A percentile compares a stretch with the other conserved stretches of the same genome.
phyloP scores from a whole-genome alignment of 2,797 vertebrate species.

The Xenops minutus region DNA sequence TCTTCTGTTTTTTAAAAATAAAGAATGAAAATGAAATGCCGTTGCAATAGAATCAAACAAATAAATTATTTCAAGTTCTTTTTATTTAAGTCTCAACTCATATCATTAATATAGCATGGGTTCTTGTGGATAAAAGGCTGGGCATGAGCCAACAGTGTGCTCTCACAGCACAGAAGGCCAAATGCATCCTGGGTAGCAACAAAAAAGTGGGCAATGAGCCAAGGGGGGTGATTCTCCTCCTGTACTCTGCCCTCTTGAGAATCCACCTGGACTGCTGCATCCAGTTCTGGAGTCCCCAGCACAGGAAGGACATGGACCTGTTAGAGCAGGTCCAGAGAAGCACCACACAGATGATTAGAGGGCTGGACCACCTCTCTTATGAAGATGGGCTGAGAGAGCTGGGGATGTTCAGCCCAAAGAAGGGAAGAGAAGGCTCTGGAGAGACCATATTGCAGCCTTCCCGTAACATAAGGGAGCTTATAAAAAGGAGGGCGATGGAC shows the following conservation, averaged over 20 bases:
- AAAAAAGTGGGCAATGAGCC: neutral
- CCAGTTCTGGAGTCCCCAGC: neutral
- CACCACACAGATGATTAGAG: neutral
- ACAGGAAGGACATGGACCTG: neutral
- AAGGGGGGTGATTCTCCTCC: neutral
- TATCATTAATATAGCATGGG: neutral
- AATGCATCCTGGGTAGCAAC: neutral
- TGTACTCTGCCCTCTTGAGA: neutral
- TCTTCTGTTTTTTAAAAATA: neutral
- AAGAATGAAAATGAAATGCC: neutral
- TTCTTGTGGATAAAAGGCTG: neutral
- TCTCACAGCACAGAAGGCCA: neutral
- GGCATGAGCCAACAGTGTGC: no score
- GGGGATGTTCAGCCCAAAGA: neutral
- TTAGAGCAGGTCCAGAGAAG: neutral
- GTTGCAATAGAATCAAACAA: neutral
- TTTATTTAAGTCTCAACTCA: neutral
- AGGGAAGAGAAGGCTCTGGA: neutral
- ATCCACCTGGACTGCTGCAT: neutral
- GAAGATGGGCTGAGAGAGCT: neutral
- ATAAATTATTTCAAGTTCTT: neutral
- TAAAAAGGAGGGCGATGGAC: neutral
- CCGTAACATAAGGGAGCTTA: neutral
- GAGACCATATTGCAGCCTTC: neutral
- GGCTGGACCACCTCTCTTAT: neutral